Evolutionary conservation across 1,140 invertebrate genomes (phyloP).

Genomic region (Eueides isabella): DNA sequence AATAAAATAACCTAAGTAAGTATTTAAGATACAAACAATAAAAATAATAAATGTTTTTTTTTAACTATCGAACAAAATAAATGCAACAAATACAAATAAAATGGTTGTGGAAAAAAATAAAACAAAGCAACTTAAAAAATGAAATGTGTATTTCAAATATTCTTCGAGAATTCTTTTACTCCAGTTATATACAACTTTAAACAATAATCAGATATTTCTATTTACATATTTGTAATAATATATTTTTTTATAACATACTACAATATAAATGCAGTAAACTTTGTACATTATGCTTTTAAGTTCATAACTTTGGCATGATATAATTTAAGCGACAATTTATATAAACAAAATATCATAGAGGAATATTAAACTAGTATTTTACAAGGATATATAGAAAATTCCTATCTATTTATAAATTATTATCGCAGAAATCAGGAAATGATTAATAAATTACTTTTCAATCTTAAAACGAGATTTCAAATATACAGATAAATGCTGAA

Average conservation of each 20-base stretch:
- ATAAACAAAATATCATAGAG: conserved; percentile 29
- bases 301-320: conserved; percentile 80
- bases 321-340: conserved; percentile 62
- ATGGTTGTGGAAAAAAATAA: conserved; percentile 54
- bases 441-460: conserved; percentile 54
- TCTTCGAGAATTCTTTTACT: conserved; percentile 57
- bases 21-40: background rate
- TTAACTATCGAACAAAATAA: background rate
- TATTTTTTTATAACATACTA: conserved; percentile 50
- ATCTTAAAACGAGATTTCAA: conserved; percentile 51
- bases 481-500: conserved; percentile 66
- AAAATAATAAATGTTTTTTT: background rate
- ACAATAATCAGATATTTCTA: conserved; percentile 63
- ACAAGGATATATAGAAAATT: conserved; percentile 7
- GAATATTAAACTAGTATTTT: conserved; percentile 15
- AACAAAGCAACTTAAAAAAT: conserved; percentile 74
- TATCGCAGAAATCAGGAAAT: conserved; percentile 78
- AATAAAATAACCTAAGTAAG: background rate
- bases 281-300: conserved; percentile 70
- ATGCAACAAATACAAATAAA: conserved; percentile 18
- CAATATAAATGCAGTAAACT: conserved; percentile 63
- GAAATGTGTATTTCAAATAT: conserved; percentile 70
- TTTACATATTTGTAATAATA: conserved; percentile 68
- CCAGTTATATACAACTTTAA: conserved; percentile 67
- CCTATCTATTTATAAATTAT: conserved; percentile 57